These are phyloP conservation scores for Agelastica alni DNA, from an alignment of 2,888 invertebrate species.

Conservation along the genomic window DNA sequence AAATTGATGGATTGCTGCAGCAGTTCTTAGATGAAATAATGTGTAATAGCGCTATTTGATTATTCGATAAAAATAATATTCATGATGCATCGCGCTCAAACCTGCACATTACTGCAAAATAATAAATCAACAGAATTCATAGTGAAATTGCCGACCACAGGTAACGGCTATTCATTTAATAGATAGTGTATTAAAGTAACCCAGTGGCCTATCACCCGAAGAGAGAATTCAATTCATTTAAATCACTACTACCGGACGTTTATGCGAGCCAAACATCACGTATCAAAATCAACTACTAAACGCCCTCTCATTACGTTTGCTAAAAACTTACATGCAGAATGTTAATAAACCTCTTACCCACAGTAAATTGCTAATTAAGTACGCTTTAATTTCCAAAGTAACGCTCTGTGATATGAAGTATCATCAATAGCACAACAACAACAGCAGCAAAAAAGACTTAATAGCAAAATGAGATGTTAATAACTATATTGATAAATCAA, in stretches of 20 bases:
- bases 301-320: too few species aligned
- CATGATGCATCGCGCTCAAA: slow-evolving; percentile 16
- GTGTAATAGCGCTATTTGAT: background rate
- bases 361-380: too few species aligned
- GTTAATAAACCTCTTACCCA: too few species aligned
- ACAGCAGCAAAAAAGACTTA: too few species aligned
- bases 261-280: slow-evolving; percentile 37
- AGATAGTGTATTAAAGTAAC: slow-evolving; percentile 44
- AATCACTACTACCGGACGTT: slow-evolving; percentile 42
- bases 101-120: slow-evolving; percentile 25
- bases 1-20: background rate
- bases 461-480: too few species aligned
- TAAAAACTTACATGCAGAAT: too few species aligned
- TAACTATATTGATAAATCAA: too few species aligned
- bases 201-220: slow-evolving; percentile 52
- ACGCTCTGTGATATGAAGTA: too few species aligned
- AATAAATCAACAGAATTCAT: slow-evolving; percentile 37
- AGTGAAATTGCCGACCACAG: slow-evolving; percentile 31
- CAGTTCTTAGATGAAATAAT: background rate
- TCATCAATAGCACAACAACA: too few species aligned
- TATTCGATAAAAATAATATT: slow-evolving; percentile 9
- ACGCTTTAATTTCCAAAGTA: too few species aligned
- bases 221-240: slow-evolving; percentile 45
- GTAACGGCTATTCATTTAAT: slow-evolving; percentile 38
- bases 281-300: too few species aligned